Conservation (phyloP, 2,113 vertebrate genomes). For the Siniperca chuatsi region DNA sequence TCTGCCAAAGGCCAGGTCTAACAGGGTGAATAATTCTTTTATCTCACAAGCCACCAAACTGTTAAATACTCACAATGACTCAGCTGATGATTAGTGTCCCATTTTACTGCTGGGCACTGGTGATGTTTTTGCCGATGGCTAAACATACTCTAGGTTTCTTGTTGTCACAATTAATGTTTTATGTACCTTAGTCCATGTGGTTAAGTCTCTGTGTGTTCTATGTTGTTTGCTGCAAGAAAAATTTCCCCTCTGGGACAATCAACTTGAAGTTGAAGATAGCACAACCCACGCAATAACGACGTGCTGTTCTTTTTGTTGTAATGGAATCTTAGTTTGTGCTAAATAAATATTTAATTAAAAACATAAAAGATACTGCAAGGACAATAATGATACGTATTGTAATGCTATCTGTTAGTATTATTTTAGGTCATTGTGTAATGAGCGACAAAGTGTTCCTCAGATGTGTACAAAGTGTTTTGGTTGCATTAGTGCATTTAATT, state of each 20-base stretch:
- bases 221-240: not conserved
- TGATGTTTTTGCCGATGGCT: too few relatives aligned
- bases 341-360: too few relatives aligned
- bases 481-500: not conserved
- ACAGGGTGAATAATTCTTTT: not conserved
- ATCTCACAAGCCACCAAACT: not conserved
- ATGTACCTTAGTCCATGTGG: not conserved
- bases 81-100: not conserved
- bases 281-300: not conserved
- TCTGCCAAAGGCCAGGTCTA: not conserved
- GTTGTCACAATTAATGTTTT: too few relatives aligned
- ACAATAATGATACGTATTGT: not conserved
- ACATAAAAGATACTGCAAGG: not conserved
- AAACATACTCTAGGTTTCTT: not conserved
- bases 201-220: not conserved
- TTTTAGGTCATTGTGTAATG: not conserved
- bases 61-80: not conserved
- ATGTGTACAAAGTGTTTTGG: too few relatives aligned
- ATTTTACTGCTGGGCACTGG: not conserved
- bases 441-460: not conserved
- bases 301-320: not conserved
- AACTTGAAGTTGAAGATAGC: too few relatives aligned
- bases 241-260: too few relatives aligned
- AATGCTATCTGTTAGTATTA: not conserved
- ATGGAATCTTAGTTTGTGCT: not conserved